Evolutionary conservation across 2,888 invertebrate species (phyloP), one percentile per base, ranked within the genome.

Genomic region (Aphidius colemani): DNA sequence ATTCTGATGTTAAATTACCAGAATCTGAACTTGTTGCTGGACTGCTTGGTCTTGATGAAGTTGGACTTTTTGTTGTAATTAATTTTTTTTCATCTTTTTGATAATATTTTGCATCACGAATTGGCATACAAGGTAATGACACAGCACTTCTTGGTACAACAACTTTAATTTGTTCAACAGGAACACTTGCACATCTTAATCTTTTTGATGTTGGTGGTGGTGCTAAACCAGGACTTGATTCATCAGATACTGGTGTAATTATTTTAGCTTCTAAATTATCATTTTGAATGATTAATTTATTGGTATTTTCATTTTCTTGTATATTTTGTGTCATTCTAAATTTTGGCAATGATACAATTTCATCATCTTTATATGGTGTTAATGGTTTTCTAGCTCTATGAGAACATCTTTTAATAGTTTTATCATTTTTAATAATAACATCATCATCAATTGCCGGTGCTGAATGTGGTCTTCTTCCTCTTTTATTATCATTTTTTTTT

Each of bases 1-100:
- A 91, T 80, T 94, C 94, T 74, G 93, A 93, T 6, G 86, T 87
- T 67, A 88, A 85, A 68, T 87, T 86, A 69, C 88, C 87, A 2
- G 88, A 88, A 51, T 87, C 87, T 13, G 87, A 86, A 65, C 87
- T 87, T 0, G 86, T 86, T 73, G 74, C 77, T 6, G 77, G 80
- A 63, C 78, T 81, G 65, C 76, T 79, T 7, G 76, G 75, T 48
- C 76, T 70, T n/a, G 74, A 76, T 50, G 80, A 78, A 50, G 74
- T 72, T n/a, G 77, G 76, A 69, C 79, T 80, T 41, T 74, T 71
- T 30, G 76, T 75, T 44, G 74, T 69, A 11, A 77, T 68, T 1
- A 71, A 60, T 62, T 78, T 78, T 65, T 72, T 77, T 55, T 71
- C 75, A n/a, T 78, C 71, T 1, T 18, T 18, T 18, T 18, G 13